A percentile compares a stretch with the other conserved stretches of the same genome.
Conservation (phyloP, 2,113 vertebrate genomes). For the Triplophysa rosa region DNA sequence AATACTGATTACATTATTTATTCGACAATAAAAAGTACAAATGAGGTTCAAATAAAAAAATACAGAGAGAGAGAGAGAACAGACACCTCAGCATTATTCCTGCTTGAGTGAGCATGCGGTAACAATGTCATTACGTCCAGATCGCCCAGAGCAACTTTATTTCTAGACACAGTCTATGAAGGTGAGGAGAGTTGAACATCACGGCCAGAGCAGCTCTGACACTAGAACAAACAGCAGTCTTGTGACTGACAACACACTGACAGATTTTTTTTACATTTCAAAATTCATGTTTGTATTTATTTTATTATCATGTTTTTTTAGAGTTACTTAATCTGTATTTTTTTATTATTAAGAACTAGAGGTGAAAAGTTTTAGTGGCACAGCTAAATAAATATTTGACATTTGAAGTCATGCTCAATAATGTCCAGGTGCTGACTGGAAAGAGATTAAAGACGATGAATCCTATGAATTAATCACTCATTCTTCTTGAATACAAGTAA, state of each 20-base stretch:
- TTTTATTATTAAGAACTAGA: neutral
- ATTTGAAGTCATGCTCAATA: neutral
- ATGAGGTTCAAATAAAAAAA: neutral
- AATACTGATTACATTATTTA: too few species aligned
- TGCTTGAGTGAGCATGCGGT: slow-evolving; percentile 32
- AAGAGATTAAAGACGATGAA: neutral
- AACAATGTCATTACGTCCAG: neutral
- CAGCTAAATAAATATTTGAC: neutral
- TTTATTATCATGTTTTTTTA: too few species aligned
- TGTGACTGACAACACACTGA: neutral
- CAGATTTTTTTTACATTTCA: neutral
- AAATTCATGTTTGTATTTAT: too few species aligned
- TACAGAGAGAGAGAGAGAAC: neutral
- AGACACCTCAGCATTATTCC: slow-evolving; percentile 3
- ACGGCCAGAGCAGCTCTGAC: slow-evolving; percentile 5
- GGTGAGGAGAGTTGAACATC: neutral
- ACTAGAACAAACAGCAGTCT: neutral
- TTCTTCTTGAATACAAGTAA: neutral
- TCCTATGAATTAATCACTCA: neutral
- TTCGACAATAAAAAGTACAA: too few species aligned
- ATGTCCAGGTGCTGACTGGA: neutral
- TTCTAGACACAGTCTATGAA: neutral
- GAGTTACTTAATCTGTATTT: too few species aligned
- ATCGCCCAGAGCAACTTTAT: neutral
- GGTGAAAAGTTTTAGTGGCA: neutral